Conservation (phyloP, 2,113 vertebrate species). For the Cairina moschata region DNA sequence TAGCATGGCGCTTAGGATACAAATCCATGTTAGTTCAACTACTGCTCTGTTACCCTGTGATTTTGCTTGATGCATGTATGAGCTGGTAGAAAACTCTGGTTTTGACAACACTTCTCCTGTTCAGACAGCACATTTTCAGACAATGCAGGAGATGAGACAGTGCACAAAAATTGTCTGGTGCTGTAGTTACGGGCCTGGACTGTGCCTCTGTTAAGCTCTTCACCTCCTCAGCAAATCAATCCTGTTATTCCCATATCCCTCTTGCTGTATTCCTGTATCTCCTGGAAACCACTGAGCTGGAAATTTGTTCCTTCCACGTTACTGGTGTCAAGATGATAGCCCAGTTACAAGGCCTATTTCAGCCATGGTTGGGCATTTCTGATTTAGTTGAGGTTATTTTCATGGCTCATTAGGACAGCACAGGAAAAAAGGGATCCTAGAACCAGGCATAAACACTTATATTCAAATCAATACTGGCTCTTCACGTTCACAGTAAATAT, state of each 20-base stretch:
- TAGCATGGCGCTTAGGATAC: neutral
- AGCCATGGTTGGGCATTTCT: neutral
- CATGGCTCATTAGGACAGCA: slow-evolving; percentile 18
- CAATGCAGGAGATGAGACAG: neutral
- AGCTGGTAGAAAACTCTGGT: neutral
- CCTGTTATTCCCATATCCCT: neutral
- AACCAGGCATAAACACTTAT: neutral
- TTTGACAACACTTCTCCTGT: neutral
- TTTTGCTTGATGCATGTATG: neutral
- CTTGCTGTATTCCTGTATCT: neutral
- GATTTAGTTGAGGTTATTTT: slow-evolving; percentile 28
- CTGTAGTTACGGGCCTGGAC: neutral
- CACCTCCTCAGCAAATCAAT: neutral
- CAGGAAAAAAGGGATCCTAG: slow-evolving; percentile 7
- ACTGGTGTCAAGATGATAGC: neutral
- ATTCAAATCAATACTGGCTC: slow-evolving; percentile 38
- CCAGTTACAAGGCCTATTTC: neutral
- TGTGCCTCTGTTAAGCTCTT: neutral
- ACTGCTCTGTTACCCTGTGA: neutral
- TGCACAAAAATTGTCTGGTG: neutral
- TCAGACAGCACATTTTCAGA: neutral
- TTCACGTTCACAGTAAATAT: slow-evolving; percentile 47
- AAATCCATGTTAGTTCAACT: neutral
- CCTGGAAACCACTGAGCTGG: neutral
- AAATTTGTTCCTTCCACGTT: neutral